Evolutionary conservation across 2,113 vertebrate species (phyloP), one percentile per base, ranked within the genome.

Genomic region (Siphamia tubifer): DNA sequence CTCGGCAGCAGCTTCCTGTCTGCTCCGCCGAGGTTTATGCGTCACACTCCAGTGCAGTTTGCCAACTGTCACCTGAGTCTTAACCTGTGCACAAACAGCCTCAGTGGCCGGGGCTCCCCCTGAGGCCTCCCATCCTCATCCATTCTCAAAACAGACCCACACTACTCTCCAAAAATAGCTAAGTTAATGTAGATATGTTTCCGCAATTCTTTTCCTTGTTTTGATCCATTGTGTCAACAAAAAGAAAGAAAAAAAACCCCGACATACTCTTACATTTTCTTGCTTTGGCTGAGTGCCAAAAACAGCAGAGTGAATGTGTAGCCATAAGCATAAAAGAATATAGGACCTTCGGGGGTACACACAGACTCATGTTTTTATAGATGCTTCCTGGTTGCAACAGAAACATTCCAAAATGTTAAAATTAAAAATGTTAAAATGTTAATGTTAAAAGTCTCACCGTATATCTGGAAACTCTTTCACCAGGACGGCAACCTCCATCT

Each of bases 401-500:
- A 60, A 79, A 70, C 2, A 8, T 42, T 49, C 35, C 13, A 60
- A 42, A 25, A 44, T 0, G n/a, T n/a, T n/a, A n/a, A n/a, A n/a
- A n/a, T n/a, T n/a, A n/a, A n/a, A n/a, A n/a, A n/a, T n/a, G n/a
- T n/a, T n/a, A n/a, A n/a, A n/a, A n/a, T n/a, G n/a, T n/a, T n/a
- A n/a, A n/a, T 62, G 31, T 13, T 38, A 64, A 55, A 55, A 2
- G 0, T 11, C 94, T 93, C 80, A 98, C 96, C 95, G 89, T 58
- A 97, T 90, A 2, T 98, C 95, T 0, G 96, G 96, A 79, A 96
- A 97, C 84, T 95, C 95, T 9, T 94, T 90, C 23, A 93, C 94
- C 80, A 98, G 79, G 42, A 94, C 92, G 0, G 93, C 95, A 6
- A 96, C 96, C 81, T 97, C 95, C 93, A 97, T 94, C 90, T 97